These are phyloP conservation scores for Mobula birostris DNA, from an alignment of 2,113 vertebrate species.

Conservation along the genomic window DNA sequence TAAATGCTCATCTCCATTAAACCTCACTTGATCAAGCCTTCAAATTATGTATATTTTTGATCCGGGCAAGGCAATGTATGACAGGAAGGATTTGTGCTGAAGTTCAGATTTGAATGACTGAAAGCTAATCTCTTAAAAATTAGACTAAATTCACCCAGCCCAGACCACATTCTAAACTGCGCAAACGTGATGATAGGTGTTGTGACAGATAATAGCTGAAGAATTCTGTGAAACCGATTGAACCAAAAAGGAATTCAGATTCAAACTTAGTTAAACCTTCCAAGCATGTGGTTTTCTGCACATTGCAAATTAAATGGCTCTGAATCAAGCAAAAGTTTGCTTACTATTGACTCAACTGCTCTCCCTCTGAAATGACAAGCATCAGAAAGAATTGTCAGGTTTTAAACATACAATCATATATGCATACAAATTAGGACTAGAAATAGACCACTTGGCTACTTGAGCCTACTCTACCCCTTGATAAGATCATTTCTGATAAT, in stretches of 20 bases:
- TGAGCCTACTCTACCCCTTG: too few relatives aligned
- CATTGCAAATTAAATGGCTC: background rate
- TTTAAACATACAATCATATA: background rate
- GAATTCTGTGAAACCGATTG: background rate
- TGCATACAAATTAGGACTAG: too few relatives aligned
- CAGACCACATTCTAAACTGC: background rate
- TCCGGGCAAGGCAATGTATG: background rate
- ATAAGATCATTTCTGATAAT: too few relatives aligned
- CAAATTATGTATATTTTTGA: background rate
- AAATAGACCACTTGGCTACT: too few relatives aligned
- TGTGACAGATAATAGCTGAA: slow-evolving; percentile 22
- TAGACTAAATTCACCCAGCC: slow-evolving; percentile 16
- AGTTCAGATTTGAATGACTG: background rate
- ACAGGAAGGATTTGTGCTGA: background rate
- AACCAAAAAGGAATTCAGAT: background rate
- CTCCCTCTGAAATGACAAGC: background rate
- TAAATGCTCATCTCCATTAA: background rate
- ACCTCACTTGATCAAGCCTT: background rate
- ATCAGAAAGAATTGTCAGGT: background rate
- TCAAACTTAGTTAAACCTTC: background rate
- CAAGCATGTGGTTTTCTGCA: background rate
- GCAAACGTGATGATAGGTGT: background rate
- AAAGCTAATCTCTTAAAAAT: background rate
- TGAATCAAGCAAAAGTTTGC: background rate
- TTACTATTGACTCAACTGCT: background rate